Base-by-base conservation (phyloP, 2,888 invertebrate genomes). In the Agrotis segetum region DNA sequence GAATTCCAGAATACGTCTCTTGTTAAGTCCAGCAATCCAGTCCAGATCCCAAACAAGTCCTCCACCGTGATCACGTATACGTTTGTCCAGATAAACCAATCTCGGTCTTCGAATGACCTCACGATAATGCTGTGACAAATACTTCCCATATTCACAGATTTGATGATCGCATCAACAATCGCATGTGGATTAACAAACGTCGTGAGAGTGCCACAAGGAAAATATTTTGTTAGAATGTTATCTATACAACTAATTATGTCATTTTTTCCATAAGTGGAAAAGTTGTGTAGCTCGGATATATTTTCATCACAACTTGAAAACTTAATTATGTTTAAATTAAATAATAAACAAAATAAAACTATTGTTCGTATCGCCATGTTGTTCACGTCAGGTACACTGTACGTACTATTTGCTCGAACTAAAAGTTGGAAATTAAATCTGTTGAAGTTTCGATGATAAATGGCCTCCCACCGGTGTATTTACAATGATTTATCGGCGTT, bases 1-100 rank as follows among this genome's bases (percentile, higher is more conserved):
- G 93, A 90, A 71, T 92, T 91, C 92, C 92, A 93, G 71, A 89
- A 87, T 34, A 87, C 65, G 70, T 93, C 91, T 34, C 80, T 86
- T 24, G 84, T 79, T 46, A 93, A 58, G 19, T 81, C 74, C 5
- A 75, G 34, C 55, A 93, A 76, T 24, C 85, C 88, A 61, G 47
- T 44, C 47, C 69, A 59, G n/a, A 92, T 80, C 47, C 88, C 83
- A 3, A 50, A 13, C 17, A 83, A 50, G 72, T 91, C 71, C 74
- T 87, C 71, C 9, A 84, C 82, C 19, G 82, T 80, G 46, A 93
- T 89, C 3, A 94, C 72, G 58, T 93, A 93, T 3, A 89, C 69
- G 44, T 88, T 80, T 19, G 89, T 84, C 72, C 82, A 77, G 44
- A 87, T 65, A 4, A 82, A 78, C 88, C 88, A 90, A 16, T 87